Percentiles rank a stretch among this genome's conserved stretches.
These are phyloP conservation scores for Fopius arisanus DNA, from an alignment of 1,140 invertebrate species.

Conservation along the genomic window DNA sequence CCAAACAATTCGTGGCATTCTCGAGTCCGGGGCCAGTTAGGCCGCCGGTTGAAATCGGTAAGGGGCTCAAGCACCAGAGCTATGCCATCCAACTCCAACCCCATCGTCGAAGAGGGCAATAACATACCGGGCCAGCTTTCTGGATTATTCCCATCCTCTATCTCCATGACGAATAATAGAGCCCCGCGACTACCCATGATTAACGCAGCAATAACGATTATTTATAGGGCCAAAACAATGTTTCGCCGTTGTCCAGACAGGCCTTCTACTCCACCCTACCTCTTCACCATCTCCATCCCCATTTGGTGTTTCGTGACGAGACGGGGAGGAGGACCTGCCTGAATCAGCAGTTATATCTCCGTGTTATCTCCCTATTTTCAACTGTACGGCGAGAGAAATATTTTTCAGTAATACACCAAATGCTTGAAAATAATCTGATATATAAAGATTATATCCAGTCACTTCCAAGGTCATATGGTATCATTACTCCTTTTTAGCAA, in stretches of 20 bases:
- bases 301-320: background rate
- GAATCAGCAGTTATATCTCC: conserved; percentile 47
- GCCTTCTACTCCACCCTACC: background rate
- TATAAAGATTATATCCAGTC: no score
- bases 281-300: background rate
- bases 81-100: background rate
- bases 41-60: background rate
- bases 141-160: background rate
- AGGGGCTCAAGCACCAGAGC: background rate
- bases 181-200: conserved; percentile 56
- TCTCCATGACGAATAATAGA: conserved; percentile 51
- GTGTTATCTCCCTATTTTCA: background rate
- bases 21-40: background rate
- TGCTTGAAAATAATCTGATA: no score
- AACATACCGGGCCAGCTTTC: conserved; percentile 45
- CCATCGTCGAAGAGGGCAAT: conserved; percentile 48
- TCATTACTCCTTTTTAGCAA: no score
- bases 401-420: no score
- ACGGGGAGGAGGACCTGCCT: conserved; percentile 21
- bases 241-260: conserved; percentile 53
- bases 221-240: conserved; percentile 60
- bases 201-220: conserved; percentile 61
- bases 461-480: no score
- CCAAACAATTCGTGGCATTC: conserved; percentile 55
- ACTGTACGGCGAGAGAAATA: no score